Evolutionary conservation across 2,113 vertebrate species (phyloP).

Genomic region (Osmerus mordax): DNA sequence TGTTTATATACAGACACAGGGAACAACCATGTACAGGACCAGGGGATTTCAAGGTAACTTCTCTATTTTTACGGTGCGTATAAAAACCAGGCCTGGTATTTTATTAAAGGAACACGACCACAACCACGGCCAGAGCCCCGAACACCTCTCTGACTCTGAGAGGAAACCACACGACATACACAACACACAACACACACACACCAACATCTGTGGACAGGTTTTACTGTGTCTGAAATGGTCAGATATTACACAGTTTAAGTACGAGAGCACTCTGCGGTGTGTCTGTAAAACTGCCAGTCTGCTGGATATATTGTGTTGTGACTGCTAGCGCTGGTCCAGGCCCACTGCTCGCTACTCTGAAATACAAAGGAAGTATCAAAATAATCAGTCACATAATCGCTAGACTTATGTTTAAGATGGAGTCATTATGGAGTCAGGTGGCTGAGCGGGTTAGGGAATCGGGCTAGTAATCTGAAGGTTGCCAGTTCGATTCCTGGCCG

Average conservation of each 20-base stretch:
- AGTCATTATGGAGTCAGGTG: too few relatives aligned
- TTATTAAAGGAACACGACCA: constrained; percentile 67
- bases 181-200: constrained; percentile 4
- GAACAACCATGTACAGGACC: constrained; percentile 44
- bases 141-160: constrained; percentile 49
- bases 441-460: too few relatives aligned
- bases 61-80: constrained; percentile 63
- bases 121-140: constrained; percentile 60
- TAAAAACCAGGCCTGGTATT: constrained; percentile 65
- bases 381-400: too few relatives aligned
- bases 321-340: neutral
- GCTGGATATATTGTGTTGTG: constrained; percentile 27
- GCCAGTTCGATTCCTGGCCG: too few relatives aligned
- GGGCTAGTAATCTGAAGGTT: too few relatives aligned
- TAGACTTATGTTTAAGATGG: too few relatives aligned
- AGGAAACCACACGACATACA: constrained; percentile 32
- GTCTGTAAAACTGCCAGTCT: constrained; percentile 55
- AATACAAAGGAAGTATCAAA: neutral
- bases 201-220: constrained; percentile 57
- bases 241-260: constrained; percentile 66
- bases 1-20: constrained; percentile 17
- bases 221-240: constrained; percentile 63
- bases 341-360: constrained; percentile 7
- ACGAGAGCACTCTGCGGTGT: constrained; percentile 56
- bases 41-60: constrained; percentile 54